Conservation (phyloP, 1,140 invertebrate genomes). For the Lepidurus arcticus region DNA sequence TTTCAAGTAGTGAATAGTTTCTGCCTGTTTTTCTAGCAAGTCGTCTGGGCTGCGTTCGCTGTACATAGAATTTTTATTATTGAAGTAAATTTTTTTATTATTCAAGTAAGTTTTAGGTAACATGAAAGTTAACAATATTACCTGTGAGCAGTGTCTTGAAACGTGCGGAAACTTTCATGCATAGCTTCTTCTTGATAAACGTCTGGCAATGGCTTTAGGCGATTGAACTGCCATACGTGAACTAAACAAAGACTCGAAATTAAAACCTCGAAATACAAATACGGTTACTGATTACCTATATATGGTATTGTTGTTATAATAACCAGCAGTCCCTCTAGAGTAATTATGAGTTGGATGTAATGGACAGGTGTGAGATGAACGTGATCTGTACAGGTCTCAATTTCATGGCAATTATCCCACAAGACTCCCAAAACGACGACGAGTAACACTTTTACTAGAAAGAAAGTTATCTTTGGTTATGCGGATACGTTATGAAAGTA, state of each 20-base stretch:
- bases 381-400: constrained; percentile 19
- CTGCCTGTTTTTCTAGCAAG: constrained; percentile 32
- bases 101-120: neutral
- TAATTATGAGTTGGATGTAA: constrained; percentile 31
- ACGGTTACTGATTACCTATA: neutral
- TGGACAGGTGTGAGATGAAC: constrained; percentile 29
- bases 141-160: constrained; percentile 6
- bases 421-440: neutral
- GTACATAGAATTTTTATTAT: neutral
- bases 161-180: neutral
- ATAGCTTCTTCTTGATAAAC: constrained; percentile 23
- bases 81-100: neutral
- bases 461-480: neutral
- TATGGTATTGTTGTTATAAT: neutral
- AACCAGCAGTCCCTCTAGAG: constrained; percentile 21
- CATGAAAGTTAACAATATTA: neutral
- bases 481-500: neutral
- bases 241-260: constrained; percentile 4
- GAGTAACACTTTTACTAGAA: neutral
- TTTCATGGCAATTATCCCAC: constrained; percentile 23
- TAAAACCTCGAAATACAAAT: neutral
- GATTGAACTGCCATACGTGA: constrained; percentile 30
- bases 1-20: constrained; percentile 32
- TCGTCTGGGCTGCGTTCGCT: constrained; percentile 9
- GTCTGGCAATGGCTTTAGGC: constrained; percentile 27